Base-by-base conservation (phyloP, 2,797 vertebrate genomes). In the Rhabdomys pumilio region DNA sequence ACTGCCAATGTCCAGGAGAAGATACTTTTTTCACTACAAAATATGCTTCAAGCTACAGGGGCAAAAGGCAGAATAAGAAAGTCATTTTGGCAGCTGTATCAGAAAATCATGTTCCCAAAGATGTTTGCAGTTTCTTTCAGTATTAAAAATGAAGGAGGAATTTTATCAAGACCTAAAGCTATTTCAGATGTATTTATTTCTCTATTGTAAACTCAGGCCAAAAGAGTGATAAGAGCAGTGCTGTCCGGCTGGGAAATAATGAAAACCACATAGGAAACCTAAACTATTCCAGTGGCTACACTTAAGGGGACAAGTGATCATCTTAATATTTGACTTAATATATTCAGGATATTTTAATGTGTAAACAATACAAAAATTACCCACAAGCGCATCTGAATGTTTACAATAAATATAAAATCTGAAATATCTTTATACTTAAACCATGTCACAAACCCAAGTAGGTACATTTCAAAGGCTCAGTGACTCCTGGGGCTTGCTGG, bases 91-190 rank as follows among this genome's bases (percentile, higher is more conserved):
- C 85, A 96, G 50, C 17, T 69, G 3, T 10, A 77, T 85, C 59
- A 95, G 88, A 95, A 93, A 96, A 94, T 77, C 53, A 80, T 75
- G 72, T 89, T 92, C 38, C 85, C 92, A 63, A 91, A 94, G 34
- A 93, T 65, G 63, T 73, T 90, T 47, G 53, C 53, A 10, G 81
- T 83, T 88, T 81, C 83, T 83, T 91, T 93, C 50, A 26, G 34
- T 65, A 82, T 73, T 79, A 75, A 29, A 94, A 93, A 87, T 65
- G 6, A 95, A 67, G 67, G 81, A 92, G 59, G 50, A 59, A 76
- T 77, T 93, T 53, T 89, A 44, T 61, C 57, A 90, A 94, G 90
- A 86, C 20, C 17, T 41, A 79, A 72, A 77, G 75, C 13, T 0
- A 63, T 90, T 80, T 96, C 41, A 88, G 75, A 93, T 31, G 38